Evolutionary conservation across 2,113 vertebrate species (phyloP), one percentile per base, ranked within the genome.

Genomic region (Myotis yumanensis): DNA sequence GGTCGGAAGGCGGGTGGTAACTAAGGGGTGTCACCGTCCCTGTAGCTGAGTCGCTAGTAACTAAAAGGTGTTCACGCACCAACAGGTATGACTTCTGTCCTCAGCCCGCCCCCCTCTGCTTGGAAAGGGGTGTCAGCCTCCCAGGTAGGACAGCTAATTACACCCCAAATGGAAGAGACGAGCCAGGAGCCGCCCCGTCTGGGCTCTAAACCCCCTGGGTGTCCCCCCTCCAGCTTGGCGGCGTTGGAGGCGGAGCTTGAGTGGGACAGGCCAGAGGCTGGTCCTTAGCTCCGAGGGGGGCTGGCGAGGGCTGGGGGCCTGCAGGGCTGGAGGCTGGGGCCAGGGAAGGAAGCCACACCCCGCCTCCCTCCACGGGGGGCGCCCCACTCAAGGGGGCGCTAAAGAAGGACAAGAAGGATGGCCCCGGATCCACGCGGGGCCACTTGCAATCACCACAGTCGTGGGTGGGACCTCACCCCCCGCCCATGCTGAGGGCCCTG

Each of bases 371-470:
- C 0, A 48, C 32, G 0, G 4, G 11, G 2, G 7, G 8, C 51
- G 37, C 51, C 25, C 79, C 43, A 1, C 11, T 18, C 25, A 15
- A 2, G 37, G 14, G 3, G 0, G 6, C 3, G 10, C 59, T 30
- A 28, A 5, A 10, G 3, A 7, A 12, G 3, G 0, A 4, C 7
- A 1, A 43, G 0, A 2, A 75, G 59, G 16, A 32, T 6, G 15
- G 23, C 20, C 37, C 75, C 1, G 1, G 54, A 10, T 5, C 48
- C 3, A 0, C 1, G 0, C 0, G 0, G 69, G 68, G 22, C 6
- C 1, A 0, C 1, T 3, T 6, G 8, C 17, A 7, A 4, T 4
- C 9, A 32, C 64, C 10, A 2, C 4, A 0, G 22, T 1, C 15
- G 0, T 6, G 18, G 43, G 4, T 0, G 18, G 73, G 51, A 1